These are phyloP conservation scores for Grammomys surdaster DNA, from an alignment of 2,113 vertebrate genomes.

Conservation along the genomic window DNA sequence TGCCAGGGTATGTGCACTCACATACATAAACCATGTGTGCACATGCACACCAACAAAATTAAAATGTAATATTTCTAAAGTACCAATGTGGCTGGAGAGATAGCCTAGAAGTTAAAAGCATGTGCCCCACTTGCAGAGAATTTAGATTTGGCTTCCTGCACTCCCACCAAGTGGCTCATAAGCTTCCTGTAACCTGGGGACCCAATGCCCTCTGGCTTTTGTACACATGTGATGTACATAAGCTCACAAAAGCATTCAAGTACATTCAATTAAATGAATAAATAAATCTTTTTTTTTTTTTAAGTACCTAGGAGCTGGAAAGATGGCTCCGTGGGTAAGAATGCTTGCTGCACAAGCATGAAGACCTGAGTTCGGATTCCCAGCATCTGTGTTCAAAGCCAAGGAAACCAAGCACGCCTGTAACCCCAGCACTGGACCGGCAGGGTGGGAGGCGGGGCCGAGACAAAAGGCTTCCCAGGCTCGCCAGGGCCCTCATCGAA, in stretches of 20 bases:
- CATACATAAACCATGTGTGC: background rate
- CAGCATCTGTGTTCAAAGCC: background rate
- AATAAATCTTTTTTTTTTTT: background rate
- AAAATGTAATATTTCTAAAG: background rate
- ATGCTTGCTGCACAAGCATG: background rate
- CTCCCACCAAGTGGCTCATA: background rate
- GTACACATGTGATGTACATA: background rate
- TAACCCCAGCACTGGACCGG: background rate
- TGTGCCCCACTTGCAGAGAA: background rate
- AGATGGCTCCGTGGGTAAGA: background rate
- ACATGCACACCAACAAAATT: too few relatives aligned
- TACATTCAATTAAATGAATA: background rate
- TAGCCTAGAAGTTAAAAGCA: too few relatives aligned
- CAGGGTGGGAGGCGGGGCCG: background rate
- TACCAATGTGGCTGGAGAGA: background rate
- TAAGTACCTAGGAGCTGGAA: background rate
- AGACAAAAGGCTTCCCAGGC: background rate
- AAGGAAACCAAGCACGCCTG: background rate
- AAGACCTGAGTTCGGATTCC: background rate
- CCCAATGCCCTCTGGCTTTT: background rate
- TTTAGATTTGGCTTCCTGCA: background rate
- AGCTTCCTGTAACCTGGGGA: background rate
- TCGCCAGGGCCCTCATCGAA: background rate
- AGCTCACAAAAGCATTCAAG: background rate
- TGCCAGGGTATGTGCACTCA: background rate